These are phyloP conservation scores for Eucidaris tribuloides DNA, from an alignment of 35 echinoderm and acorn worm species.

Conservation along the genomic window DNA sequence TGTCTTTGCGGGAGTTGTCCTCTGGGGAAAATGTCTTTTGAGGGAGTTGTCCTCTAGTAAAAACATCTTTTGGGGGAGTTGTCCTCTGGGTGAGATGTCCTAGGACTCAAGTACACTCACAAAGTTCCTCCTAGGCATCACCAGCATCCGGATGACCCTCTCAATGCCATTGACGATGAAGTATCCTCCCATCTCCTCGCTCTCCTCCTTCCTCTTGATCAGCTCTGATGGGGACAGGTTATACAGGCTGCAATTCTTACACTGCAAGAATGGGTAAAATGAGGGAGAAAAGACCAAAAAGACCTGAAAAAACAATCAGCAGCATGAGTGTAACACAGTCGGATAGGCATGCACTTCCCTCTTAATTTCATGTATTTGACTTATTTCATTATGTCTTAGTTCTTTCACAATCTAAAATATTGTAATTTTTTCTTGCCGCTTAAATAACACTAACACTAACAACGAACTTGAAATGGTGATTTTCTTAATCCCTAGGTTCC, in stretches of 20 bases:
- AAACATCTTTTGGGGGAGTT: no score
- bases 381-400: neutral
- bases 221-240: slow-evolving; percentile 69
- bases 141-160: slow-evolving; percentile 87
- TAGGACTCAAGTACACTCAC: no score
- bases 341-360: neutral
- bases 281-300: neutral
- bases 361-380: no score
- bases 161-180: slow-evolving; percentile 95
- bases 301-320: neutral
- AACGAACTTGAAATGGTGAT: no score
- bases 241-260: slow-evolving; percentile 71
- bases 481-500: no score
- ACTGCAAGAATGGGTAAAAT: slow-evolving; percentile 1
- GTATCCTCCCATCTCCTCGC: slow-evolving; percentile 92
- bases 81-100: no score
- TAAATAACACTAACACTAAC: no score
- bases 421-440: no score
- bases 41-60: no score
- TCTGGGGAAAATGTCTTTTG: no score
- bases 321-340: neutral
- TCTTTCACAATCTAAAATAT: neutral
- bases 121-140: slow-evolving; percentile 94
- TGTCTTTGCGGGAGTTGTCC: no score
- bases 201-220: slow-evolving; percentile 75